Evolutionary conservation across 1,140 invertebrate genomes (phyloP).

Genomic region (Asobara japonica): DNA sequence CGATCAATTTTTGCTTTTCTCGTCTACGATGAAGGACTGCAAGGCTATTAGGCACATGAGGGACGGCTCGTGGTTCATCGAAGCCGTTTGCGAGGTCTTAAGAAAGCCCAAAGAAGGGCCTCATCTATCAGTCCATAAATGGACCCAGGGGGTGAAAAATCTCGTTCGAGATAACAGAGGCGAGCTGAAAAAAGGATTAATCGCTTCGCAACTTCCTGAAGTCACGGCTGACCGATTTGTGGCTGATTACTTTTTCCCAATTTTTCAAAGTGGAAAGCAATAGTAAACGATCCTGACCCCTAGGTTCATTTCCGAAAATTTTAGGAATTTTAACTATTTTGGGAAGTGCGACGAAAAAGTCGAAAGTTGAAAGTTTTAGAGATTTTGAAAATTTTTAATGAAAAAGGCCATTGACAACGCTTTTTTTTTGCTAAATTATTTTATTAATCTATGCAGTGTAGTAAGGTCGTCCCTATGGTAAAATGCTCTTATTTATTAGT

Average conservation of each 20-base stretch:
- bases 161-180: background rate
- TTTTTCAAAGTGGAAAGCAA: background rate
- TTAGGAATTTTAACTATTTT: no score
- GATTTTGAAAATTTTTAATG: no score
- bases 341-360: no score
- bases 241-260: slow-evolving; percentile 7
- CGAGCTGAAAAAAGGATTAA: background rate
- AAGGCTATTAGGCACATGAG: background rate
- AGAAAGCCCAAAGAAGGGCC: background rate
- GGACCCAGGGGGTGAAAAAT: slow-evolving; percentile 5
- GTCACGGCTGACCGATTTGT: background rate
- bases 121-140: slow-evolving; percentile 8
- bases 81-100: slow-evolving; percentile 14
- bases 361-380: no score
- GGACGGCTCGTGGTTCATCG: slow-evolving; percentile 23
- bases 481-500: no score
- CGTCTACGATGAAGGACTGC: slow-evolving; percentile 12
- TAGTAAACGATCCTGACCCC: no score
- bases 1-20: background rate
- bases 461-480: no score
- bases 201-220: slow-evolving; percentile 1
- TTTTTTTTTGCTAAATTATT: no score
- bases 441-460: no score
- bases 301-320: no score
- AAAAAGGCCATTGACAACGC: no score